Evolutionary conservation across 2,888 invertebrate genomes (phyloP), one percentile per base, ranked within the genome.

Genomic region (Quadroppia sp.): DNA sequence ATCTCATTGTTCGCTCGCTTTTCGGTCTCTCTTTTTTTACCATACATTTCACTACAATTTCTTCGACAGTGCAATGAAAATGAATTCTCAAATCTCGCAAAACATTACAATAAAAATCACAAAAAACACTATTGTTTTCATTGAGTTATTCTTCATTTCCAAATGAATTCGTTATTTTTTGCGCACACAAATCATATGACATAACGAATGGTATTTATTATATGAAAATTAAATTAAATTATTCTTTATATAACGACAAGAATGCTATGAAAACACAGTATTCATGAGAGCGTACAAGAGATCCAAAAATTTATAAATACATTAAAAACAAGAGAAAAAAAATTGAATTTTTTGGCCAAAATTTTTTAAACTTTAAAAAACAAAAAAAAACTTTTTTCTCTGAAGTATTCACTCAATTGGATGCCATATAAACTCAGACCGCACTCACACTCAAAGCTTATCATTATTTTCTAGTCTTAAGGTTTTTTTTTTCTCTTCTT

Each of bases 401-500:
- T 45, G 2, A 13, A 17, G n/a, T 40, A 1, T 23, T 50, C 50
- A 50, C n/a, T 50, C 50, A 50, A 50, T 50, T 6, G 50, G 50
- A 50, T 23, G 17, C 9, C 45, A 50, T n/a, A 50, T 50, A 50
- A 50, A 45, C 45, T 15, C 45, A 9, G 20, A 50, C 50, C 50
- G 50, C 50, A 50, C 50, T 23, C 20, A 2, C 3, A 50, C 23
- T 15, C 4, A 50, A 23, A 23, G n/a, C 64, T 36, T 36, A 64
- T 64, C 64, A 64, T 64, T 36, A 64, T 64, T 36, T 30, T 64
- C 13, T 64, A 36, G n/a, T n/a, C 64, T 64, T 36, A 20, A 11
- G 6, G 9, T 36, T 36, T 36, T 30, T 36, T 64, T 4, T 36
- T 36, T 20, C 6, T 36, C 36, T 36, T 64, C 23, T 3, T n/a